Percentiles rank a stretch among this genome's conserved stretches.
phyloP scores from a whole-genome alignment of 2,113 vertebrate genomes.

The Gyps fulvus region DNA sequence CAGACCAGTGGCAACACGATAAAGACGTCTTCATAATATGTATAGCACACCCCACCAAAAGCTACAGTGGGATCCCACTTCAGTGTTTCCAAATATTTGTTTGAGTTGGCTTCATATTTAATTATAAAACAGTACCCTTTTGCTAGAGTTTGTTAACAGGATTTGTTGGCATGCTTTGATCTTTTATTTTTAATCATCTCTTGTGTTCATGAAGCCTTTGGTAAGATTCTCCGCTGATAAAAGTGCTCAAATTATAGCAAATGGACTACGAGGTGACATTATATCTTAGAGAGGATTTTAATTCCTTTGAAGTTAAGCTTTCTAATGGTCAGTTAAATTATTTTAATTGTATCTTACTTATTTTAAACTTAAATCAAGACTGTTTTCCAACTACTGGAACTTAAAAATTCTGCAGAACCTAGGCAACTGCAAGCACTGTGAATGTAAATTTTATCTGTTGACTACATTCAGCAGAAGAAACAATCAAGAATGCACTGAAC shows the following conservation, averaged over 20 bases:
- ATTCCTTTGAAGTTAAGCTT: constrained; percentile 24
- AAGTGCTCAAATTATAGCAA: neutral
- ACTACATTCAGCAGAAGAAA: neutral
- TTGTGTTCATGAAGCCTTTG: neutral
- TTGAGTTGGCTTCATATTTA: constrained; percentile 11
- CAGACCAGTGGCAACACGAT: neutral
- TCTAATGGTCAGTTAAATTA: neutral
- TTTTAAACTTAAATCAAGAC: neutral
- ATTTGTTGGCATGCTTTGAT: constrained; percentile 35
- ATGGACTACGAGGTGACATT: neutral
- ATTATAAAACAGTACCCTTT: neutral
- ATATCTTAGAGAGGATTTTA: neutral
- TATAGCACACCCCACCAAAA: neutral
- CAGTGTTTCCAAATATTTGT: neutral
- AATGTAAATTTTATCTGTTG: constrained; percentile 14
- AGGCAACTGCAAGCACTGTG: neutral
- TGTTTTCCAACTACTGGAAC: neutral
- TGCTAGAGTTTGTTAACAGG: neutral
- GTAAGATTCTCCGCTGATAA: neutral
- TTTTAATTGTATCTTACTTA: neutral
- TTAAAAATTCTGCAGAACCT: neutral
- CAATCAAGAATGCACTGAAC: neutral
- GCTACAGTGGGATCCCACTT: neutral
- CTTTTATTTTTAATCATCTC: constrained; percentile 22
- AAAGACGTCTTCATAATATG: neutral